Percentiles rank a stretch among this genome's conserved stretches.
Evolutionary conservation across 2,797 vertebrate species (phyloP).

Genomic region (Gadopsis marmoratus): DNA sequence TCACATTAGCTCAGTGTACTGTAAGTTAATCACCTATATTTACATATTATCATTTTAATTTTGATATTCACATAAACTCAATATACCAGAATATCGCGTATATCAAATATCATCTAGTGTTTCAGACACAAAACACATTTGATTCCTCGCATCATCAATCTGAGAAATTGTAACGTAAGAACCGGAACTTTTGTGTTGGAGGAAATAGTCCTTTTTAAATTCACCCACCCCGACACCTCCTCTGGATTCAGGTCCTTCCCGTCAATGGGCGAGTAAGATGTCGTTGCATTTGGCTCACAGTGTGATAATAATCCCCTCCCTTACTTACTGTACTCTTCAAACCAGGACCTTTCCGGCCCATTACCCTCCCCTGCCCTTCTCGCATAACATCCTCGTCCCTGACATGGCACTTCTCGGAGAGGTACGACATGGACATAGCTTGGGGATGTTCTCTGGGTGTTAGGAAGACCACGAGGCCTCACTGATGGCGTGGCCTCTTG

Average conservation of each 20-base stretch:
- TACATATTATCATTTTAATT: neutral
- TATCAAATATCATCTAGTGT: neutral
- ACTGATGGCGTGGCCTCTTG: neutral
- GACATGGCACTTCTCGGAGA: slow-evolving; percentile 11
- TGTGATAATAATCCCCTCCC: slow-evolving; percentile 43
- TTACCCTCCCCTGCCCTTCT: slow-evolving; percentile 33
- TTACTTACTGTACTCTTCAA: slow-evolving; percentile 33
- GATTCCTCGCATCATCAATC: neutral
- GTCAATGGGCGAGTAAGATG: slow-evolving; percentile 3
- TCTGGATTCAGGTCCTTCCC: neutral
- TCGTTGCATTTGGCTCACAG: slow-evolving; percentile 26
- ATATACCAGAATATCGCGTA: no score
- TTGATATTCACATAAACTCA: neutral
- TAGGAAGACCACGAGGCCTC: slow-evolving; percentile 7
- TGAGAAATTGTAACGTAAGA: neutral
- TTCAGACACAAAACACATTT: no score
- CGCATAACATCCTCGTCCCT: slow-evolving; percentile 28
- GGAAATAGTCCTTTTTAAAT: neutral
- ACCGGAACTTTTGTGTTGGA: neutral
- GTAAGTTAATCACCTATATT: neutral
- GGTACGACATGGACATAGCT: slow-evolving; percentile 13
- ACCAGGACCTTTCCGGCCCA: slow-evolving; percentile 47
- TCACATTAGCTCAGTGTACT: neutral
- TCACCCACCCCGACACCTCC: neutral
- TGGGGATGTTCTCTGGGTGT: neutral